Conservation (phyloP, 2,797 vertebrate genomes). For the Phalanger gymnotis region DNA sequence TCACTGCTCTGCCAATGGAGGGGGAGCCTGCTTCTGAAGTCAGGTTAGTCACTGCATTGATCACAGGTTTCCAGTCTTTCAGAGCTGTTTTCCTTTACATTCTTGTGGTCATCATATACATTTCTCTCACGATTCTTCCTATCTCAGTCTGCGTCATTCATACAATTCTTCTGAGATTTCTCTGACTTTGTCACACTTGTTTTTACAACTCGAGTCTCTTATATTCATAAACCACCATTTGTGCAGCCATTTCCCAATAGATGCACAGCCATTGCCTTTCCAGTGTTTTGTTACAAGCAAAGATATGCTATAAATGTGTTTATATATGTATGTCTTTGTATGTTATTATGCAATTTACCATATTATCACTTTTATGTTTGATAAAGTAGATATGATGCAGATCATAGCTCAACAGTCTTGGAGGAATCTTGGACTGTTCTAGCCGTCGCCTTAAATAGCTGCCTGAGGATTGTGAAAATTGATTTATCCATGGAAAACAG, state of each 20-base stretch:
- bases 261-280: not conserved
- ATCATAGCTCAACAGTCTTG: not conserved
- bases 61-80: not conserved
- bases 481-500: conserved; percentile 43
- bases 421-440: not conserved
- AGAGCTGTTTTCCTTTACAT: not conserved
- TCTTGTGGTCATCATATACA: not conserved
- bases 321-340: not conserved
- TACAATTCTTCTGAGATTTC: not conserved
- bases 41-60: too few relatives aligned
- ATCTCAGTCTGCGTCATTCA: not conserved
- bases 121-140: not conserved
- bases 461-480: conserved; percentile 15
- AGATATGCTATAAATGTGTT: not conserved
- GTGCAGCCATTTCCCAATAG: not conserved
- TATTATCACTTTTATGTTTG: conserved; percentile 39
- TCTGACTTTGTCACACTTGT: not conserved
- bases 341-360: not conserved
- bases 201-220: not conserved
- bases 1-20: too few relatives aligned
- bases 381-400: not conserved
- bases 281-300: not conserved
- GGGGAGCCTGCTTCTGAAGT: too few relatives aligned
- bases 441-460: not conserved
- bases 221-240: not conserved